These are phyloP conservation scores for Ceriagrion tenellum DNA, from an alignment of 2,888 invertebrate species.

Conservation along the genomic window DNA sequence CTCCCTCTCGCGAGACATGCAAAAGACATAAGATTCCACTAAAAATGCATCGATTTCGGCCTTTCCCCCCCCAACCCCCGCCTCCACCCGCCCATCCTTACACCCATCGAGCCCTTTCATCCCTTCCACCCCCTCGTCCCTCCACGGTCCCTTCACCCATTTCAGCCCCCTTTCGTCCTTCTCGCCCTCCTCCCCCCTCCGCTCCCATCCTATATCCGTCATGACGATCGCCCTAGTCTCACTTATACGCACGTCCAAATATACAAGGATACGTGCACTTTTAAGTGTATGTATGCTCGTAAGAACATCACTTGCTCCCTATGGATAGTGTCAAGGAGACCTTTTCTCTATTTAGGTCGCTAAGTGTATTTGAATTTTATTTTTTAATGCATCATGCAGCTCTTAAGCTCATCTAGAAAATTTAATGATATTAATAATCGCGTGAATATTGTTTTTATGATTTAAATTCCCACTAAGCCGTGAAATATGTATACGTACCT, in stretches of 20 bases:
- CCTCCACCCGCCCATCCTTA: slow-evolving; percentile 70
- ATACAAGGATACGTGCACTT: neutral
- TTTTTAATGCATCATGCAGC: too few relatives aligned
- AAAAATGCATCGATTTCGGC: slow-evolving; percentile 73
- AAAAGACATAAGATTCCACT: slow-evolving; percentile 73
- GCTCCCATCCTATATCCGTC: neutral
- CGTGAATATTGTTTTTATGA: too few relatives aligned
- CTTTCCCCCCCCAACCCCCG: slow-evolving; percentile 75
- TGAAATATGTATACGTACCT: too few relatives aligned
- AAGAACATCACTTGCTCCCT: neutral
- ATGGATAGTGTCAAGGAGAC: too few relatives aligned
- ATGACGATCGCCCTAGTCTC: slow-evolving; percentile 43
- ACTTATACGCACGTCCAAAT: neutral
- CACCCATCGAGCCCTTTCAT: neutral
- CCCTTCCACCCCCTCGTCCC: slow-evolving; percentile 65
- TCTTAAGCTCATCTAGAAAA: too few relatives aligned
- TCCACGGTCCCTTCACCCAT: slow-evolving; percentile 65
- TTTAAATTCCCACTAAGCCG: too few relatives aligned
- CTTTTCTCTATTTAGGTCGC: too few relatives aligned
- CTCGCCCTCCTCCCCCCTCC: slow-evolving; percentile 15
- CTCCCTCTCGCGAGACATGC: slow-evolving; percentile 70
- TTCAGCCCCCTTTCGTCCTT: neutral
- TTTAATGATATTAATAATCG: too few relatives aligned
- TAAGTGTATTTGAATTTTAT: too few relatives aligned
- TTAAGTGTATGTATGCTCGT: neutral